Base-by-base conservation (phyloP, 2,888 invertebrate species). In the Dichetophora obliterata region DNA sequence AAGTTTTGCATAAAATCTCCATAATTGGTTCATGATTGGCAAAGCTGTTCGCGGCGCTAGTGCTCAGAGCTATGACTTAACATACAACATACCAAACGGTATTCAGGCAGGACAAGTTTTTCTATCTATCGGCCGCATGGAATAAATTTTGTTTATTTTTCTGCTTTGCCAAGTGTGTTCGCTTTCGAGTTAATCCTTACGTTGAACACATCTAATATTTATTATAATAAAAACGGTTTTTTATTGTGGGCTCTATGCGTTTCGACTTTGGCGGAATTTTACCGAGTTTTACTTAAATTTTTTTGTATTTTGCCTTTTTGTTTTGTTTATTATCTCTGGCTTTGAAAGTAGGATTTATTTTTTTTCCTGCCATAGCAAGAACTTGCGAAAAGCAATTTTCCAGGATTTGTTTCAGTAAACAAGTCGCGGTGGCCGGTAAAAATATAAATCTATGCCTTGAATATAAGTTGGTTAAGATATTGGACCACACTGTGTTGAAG, bases 1-100 rank as follows among this genome's bases (percentile, higher is more conserved):
- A 76, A 76, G 75, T 76, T 78, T 74, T 71, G 82, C 82, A 83
- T 82, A 81, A 83, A 83, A 83, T 83, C 82, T 81, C 71, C 83
- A 84, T 84, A 84, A 84, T 84, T 83, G 83, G 82, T 82, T 82
- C 82, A 82, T 82, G 83, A 82, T 81, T 83, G 83, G 59, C 68
- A 59, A 66, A 68, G 68, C 61, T n/a, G 71, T 34, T 54, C 50
- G 27, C 54, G 31, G 19, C 24, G 57, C 57, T 65, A 31, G 27
- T n/a, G 24, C 65, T 65, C n/a, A 5, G 54, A 54, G 54, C 5
- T 19, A 22, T 59, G 43, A 43, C 43, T 43, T 43, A 11, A 43
- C 43, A 43, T 43, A 43, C 43, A 43, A 43, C 43, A 43, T 43
- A 43, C 43, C 43, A 54, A 54, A 54, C 19, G 54, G 54, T 22